These are phyloP conservation scores for Hippoglossus stenolepis DNA, from an alignment of 2,113 vertebrate genomes.

Conservation along the genomic window DNA sequence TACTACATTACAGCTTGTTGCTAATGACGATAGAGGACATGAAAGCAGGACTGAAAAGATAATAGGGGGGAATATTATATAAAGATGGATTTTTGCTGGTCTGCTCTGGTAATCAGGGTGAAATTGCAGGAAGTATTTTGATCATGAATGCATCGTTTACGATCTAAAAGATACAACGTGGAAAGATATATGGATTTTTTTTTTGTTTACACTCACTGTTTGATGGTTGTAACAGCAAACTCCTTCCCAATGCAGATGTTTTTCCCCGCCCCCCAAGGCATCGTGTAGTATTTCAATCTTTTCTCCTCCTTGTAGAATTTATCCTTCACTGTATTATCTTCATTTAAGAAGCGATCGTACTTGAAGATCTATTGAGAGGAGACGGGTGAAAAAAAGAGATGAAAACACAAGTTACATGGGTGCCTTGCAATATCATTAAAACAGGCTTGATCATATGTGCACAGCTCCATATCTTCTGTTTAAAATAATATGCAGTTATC, in stretches of 20 bases:
- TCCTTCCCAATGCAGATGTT: conserved; percentile 80
- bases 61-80: conserved; percentile 16
- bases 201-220: conserved; percentile 80
- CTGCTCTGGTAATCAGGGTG: conserved; percentile 31
- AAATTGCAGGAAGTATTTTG: conserved; percentile 49
- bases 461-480: background rate
- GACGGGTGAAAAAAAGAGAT: background rate
- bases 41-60: conserved; percentile 33
- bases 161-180: background rate
- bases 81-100: conserved; percentile 29
- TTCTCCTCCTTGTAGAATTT: conserved; percentile 84
- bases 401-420: background rate
- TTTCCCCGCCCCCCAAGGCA: conserved; percentile 86
- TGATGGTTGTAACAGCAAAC: conserved; percentile 81
- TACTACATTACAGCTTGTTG: conserved; percentile 27
- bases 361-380: conserved; percentile 80
- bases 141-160: conserved; percentile 21
- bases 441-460: background rate
- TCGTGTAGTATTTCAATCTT: conserved; percentile 79
- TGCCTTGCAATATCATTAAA: background rate
- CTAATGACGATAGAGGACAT: conserved; percentile 38
- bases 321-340: conserved; percentile 79
- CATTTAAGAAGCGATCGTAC: conserved; percentile 85
- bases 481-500: conserved; percentile 16
- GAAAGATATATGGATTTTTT: too few species aligned